Evolutionary conservation across 2,888 invertebrate genomes (phyloP), one percentile per base, ranked within the genome.

Genomic region (Byasa hedistus): DNA sequence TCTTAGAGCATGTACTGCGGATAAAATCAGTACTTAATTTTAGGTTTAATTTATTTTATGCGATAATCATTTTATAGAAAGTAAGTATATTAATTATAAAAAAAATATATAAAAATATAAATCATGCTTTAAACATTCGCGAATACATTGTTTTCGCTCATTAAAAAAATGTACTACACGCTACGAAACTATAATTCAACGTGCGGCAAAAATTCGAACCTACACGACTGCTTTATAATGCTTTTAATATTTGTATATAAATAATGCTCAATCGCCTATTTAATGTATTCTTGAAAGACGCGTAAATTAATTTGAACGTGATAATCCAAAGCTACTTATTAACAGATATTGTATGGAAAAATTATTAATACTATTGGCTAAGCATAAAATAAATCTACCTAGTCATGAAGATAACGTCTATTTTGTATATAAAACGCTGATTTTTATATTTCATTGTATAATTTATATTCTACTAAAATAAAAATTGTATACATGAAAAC

Each of bases 381-480:
- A 83, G 81, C 83, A 82, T 85, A 77, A 71, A 71, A 82, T 84
- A 76, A 71, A 71, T 73, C 64, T 72, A 74, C 65, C 87, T 90
- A 90, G 91, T 90, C 91, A 91, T 80, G 79, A 85, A 81, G 79
- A 86, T 84, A 87, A 84, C 83, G 82, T 75, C 77, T 85, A 72
- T 88, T 84, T 87, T 88, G 86, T 91, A 90, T 91, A 91, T 79
- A 91, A 88, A 87, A 85, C 79, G 78, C 82, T 76, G 74, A 85
- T 77, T 76, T 66, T 77, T 77, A 75, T 82, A 79, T 77, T 80
- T 80, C 79, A 83, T 83, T 83, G 80, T 85, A 79, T 84, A 82
- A 86, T 81, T 75, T 84, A 83, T 84, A 82, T 82, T 82, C 80
- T 83, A 82, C 81, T 82, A 75, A 78, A 86, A 86, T 86, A 87